Conservation (phyloP, 1,140 invertebrate species). For the Drosophila melanica region DNA sequence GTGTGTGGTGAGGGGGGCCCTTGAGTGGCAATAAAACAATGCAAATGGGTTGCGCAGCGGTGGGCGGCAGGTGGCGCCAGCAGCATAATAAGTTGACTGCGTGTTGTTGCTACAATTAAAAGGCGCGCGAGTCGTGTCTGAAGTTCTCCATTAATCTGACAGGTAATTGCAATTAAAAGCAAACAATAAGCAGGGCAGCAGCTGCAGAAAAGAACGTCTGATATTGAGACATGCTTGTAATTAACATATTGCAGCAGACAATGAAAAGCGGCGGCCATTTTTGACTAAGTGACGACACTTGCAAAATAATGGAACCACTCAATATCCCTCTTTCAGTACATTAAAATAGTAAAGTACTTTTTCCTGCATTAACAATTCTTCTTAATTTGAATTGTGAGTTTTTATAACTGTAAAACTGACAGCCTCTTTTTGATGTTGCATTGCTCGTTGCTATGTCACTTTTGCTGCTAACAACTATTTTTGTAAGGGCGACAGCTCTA, state of each 20-base stretch:
- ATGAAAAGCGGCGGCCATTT: conserved; percentile 6
- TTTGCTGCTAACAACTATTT: background rate
- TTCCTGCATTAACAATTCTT: background rate
- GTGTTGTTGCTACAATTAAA: conserved; percentile 45
- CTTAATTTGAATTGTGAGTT: background rate
- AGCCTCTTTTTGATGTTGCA: background rate
- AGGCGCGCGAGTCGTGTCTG: conserved; percentile 2
- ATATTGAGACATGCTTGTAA: conserved; percentile 23
- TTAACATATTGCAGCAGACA: conserved; percentile 32
- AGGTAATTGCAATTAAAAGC: conserved; percentile 54
- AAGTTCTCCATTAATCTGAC: conserved; percentile 49
- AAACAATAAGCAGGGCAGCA: conserved; percentile 30
- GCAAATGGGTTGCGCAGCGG: conserved; percentile 19
- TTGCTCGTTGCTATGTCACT: conserved; percentile 10
- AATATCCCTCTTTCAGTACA: background rate
- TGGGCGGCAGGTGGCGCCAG: conserved; percentile 23
- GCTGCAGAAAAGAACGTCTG: conserved; percentile 25
- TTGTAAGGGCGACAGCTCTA: conserved; percentile 1
- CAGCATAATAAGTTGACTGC: conserved; percentile 12
- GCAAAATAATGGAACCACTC: background rate
- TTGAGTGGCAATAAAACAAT: conserved; percentile 55
- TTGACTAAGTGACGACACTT: conserved; percentile 10
- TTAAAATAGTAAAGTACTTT: background rate
- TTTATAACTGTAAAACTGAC: background rate
- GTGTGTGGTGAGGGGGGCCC: background rate